phyloP scores from a whole-genome alignment of 2,113 vertebrate species.

The Hippocampus comes region DNA sequence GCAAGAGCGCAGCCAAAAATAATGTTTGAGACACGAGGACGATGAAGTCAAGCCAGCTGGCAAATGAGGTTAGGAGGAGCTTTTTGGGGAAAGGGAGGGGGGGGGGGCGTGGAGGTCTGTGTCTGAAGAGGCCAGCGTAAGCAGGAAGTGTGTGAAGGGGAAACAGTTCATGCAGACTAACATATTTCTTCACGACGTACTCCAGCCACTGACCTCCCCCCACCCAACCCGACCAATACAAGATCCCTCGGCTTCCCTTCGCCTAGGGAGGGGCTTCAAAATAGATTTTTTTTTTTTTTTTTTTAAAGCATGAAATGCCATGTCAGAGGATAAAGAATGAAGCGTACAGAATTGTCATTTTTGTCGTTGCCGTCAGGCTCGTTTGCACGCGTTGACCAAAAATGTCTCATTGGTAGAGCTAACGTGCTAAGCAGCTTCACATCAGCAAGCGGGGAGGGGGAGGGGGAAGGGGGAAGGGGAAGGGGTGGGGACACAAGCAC shows the following conservation, averaged over 20 bases:
- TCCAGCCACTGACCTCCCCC: neutral
- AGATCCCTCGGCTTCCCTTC: too few relatives aligned
- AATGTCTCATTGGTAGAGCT: neutral
- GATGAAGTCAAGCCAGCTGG: conserved; percentile 26
- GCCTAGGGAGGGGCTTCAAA: too few relatives aligned
- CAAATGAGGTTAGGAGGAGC: conserved; percentile 59
- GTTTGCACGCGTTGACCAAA: neutral
- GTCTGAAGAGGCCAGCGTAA: conserved; percentile 35
- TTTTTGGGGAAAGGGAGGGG: conserved; percentile 21
- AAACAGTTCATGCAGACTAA: conserved; percentile 54
- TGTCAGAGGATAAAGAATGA: too few relatives aligned
- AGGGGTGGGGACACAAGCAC: neutral
- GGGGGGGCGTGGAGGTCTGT: conserved; percentile 9
- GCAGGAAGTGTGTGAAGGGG: neutral
- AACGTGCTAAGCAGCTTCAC: neutral
- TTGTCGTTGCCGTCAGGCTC: neutral
- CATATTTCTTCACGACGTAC: conserved; percentile 20
- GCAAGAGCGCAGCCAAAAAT: conserved; percentile 17
- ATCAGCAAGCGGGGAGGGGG: neutral
- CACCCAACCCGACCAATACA: too few relatives aligned
- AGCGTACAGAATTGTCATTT: too few relatives aligned
- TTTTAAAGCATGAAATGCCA: too few relatives aligned
- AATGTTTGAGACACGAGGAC: conserved; percentile 2
- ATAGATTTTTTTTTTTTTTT: too few relatives aligned
- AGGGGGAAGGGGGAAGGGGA: neutral